Conservation (phyloP, 2,888 invertebrate genomes). For the Epiblema foenella region DNA sequence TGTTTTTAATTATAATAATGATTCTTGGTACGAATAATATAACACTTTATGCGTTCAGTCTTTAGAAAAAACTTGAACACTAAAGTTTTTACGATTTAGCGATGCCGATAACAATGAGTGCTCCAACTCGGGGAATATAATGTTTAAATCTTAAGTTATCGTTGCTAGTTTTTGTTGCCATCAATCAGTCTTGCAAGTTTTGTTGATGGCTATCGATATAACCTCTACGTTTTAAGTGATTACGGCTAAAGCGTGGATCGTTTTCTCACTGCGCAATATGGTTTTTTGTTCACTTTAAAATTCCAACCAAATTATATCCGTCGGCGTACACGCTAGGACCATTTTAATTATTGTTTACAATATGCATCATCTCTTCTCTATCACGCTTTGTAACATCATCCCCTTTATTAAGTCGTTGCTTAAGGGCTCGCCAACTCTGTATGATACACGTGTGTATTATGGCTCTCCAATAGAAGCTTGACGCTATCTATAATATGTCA, state of each 20-base stretch:
- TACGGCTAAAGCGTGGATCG: slow-evolving; percentile 21
- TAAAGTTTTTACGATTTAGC: slow-evolving; percentile 25
- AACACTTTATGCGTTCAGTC: slow-evolving; percentile 30
- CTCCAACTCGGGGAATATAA: slow-evolving; percentile 12
- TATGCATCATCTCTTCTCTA: slow-evolving; percentile 4
- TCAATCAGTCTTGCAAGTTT: slow-evolving; percentile 27
- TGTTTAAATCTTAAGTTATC: slow-evolving; percentile 29
- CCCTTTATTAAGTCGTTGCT: neutral
- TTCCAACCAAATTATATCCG: slow-evolving; percentile 35
- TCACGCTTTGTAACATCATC: slow-evolving; percentile 15
- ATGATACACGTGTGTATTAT: neutral
- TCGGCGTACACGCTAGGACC: neutral
- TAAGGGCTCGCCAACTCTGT: neutral
- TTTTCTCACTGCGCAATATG: slow-evolving; percentile 38
- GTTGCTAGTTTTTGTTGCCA: slow-evolving; percentile 33
- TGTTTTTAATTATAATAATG: slow-evolving; percentile 23
- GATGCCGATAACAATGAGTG: slow-evolving; percentile 16
- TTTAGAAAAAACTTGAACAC: slow-evolving; percentile 32
- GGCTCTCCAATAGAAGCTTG: slow-evolving; percentile 24
- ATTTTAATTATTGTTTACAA: slow-evolving; percentile 37
- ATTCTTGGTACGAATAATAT: slow-evolving; percentile 1
- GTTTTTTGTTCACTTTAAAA: slow-evolving; percentile 31
- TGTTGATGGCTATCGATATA: slow-evolving; percentile 31
- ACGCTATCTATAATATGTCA: slow-evolving; percentile 1
- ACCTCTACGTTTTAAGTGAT: slow-evolving; percentile 21